A percentile compares a stretch with the other conserved stretches of the same genome.
Conservation (phyloP, 2,113 vertebrate species). For the Cryptomyrus ogoouensis region DNA sequence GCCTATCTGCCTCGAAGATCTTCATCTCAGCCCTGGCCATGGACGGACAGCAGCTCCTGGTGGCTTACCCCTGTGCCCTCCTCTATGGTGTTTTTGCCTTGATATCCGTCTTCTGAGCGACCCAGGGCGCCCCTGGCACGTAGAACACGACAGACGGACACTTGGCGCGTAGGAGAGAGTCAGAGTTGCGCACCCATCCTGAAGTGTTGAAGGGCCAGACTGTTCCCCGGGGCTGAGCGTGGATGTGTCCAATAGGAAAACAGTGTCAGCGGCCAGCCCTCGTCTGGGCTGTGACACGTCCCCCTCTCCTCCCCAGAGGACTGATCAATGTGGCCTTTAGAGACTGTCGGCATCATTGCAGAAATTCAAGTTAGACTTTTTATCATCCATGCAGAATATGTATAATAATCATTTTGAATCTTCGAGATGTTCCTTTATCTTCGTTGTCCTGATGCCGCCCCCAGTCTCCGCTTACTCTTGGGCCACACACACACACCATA, state of each 20-base stretch:
- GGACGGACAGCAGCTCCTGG: conserved; percentile 79
- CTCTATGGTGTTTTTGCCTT: conserved; percentile 83
- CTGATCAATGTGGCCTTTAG: conserved; percentile 9
- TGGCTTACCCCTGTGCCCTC: conserved; percentile 80
- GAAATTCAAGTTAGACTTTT: background rate
- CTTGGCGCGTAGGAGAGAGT: background rate
- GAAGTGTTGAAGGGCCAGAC: background rate
- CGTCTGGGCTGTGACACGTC: background rate
- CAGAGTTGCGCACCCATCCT: background rate
- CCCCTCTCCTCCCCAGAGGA: background rate
- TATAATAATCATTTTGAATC: background rate
- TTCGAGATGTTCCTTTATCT: background rate
- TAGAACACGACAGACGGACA: background rate
- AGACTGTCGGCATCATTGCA: background rate
- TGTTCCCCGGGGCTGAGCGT: background rate
- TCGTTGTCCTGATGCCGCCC: background rate
- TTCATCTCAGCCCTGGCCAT: conserved; percentile 76
- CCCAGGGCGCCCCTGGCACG: too few relatives aligned
- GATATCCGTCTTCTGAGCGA: conserved; percentile 71
- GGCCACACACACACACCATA: background rate
- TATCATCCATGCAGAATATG: background rate
- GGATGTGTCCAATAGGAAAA: background rate
- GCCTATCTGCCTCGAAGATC: conserved; percentile 84
- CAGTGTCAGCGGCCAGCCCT: background rate
- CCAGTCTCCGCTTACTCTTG: background rate